phyloP scores from a whole-genome alignment of 2,113 vertebrate genomes.

The Paratilapia polleni region DNA sequence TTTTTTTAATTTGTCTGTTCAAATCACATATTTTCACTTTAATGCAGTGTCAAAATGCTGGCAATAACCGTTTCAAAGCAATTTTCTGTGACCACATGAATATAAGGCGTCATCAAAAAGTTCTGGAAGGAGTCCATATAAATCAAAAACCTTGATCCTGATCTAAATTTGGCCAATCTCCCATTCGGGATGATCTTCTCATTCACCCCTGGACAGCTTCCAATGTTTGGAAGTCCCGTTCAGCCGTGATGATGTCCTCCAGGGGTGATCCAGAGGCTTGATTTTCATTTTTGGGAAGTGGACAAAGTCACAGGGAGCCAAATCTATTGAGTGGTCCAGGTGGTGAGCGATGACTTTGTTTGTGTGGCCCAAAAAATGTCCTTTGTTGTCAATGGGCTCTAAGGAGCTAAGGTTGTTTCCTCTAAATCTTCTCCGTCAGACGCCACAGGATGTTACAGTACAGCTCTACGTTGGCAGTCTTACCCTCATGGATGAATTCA shows the following conservation, averaged over 20 bases:
- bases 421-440: background rate
- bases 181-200: too few species aligned
- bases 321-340: background rate
- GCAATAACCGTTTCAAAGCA: background rate
- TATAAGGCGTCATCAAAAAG: background rate
- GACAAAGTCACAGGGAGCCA: background rate
- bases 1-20: fast-evolving
- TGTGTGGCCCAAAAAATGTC: too few species aligned
- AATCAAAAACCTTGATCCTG: fast-evolving
- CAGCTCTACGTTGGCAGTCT: background rate
- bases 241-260: background rate
- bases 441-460: background rate
- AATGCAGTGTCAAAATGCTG: background rate
- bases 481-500: background rate
- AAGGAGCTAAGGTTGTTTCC: background rate
- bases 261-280: background rate
- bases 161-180: too few species aligned
- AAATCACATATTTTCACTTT: background rate
- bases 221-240: background rate
- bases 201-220: too few species aligned
- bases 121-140: fast-evolving
- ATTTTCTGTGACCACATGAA: too few species aligned
- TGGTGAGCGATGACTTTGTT: too few species aligned
- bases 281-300: too few species aligned
- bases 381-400: too few species aligned